Percentiles rank a stretch among this genome's conserved stretches.
These are phyloP conservation scores for Cichladusa arquata DNA, from an alignment of 2,113 vertebrate genomes.

Conservation along the genomic window DNA sequence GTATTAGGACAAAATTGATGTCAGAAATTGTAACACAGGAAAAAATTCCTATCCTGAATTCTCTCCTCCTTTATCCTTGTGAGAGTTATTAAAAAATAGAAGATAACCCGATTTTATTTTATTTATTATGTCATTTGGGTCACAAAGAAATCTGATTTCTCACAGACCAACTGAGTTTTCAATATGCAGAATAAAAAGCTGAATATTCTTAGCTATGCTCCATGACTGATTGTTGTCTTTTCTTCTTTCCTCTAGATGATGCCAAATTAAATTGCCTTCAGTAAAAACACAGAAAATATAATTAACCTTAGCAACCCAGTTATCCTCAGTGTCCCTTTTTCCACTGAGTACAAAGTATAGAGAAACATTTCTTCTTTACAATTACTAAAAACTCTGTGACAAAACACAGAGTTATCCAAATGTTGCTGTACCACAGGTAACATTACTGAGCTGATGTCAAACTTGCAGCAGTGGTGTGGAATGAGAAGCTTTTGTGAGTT, in stretches of 20 bases:
- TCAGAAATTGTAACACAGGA: not conserved
- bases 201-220: not conserved
- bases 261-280: slow-evolving; percentile 13
- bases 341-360: not conserved
- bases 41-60: not conserved
- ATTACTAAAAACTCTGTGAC: not conserved
- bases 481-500: not conserved
- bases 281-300: slow-evolving; percentile 4
- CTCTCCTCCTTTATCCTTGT: not conserved
- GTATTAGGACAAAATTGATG: not conserved
- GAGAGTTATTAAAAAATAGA: not conserved
- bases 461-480: not conserved
- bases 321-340: not conserved
- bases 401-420: not conserved
- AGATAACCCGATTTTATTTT: not conserved
- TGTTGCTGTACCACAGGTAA: not conserved
- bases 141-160: not conserved
- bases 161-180: not conserved
- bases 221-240: not conserved
- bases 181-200: not conserved
- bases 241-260: not conserved
- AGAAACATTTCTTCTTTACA: not conserved
- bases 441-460: not conserved
- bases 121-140: not conserved
- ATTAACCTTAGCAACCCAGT: not conserved